These are phyloP conservation scores for Lucilia sericata DNA, from an alignment of 1,140 invertebrate genomes.

Conservation along the genomic window DNA sequence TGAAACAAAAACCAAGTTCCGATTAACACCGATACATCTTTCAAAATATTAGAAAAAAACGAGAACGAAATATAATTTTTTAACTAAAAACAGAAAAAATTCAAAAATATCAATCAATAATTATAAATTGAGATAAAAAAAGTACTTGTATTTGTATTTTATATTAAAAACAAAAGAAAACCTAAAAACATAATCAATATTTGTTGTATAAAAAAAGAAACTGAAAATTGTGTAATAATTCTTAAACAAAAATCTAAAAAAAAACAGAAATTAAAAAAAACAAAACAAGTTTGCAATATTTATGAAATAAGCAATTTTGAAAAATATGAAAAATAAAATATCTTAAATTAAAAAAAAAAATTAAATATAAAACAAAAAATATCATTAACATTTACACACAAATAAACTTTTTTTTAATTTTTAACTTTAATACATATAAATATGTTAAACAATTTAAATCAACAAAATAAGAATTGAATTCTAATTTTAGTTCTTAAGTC, in stretches of 20 bases:
- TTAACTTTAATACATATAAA: not conserved
- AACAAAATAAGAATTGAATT: slow-evolving; percentile 38
- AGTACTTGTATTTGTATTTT: slow-evolving; percentile 36
- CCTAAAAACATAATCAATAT: slow-evolving; percentile 24
- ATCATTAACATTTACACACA: not conserved
- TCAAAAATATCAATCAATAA: not conserved
- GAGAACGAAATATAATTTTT: slow-evolving; percentile 1
- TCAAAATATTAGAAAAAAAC: slow-evolving; percentile 15
- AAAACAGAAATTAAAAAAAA: slow-evolving; percentile 41
- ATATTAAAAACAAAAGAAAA: slow-evolving; percentile 7
- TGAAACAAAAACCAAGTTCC: not conserved
- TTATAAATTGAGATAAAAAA: not conserved
- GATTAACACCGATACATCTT: slow-evolving; percentile 17
- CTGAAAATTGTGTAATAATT: slow-evolving; percentile 29
- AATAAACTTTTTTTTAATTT: no score
- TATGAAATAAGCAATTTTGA: slow-evolving; percentile 40
- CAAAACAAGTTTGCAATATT: slow-evolving; percentile 32
- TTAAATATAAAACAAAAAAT: not conserved
- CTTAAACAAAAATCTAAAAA: slow-evolving; percentile 25
- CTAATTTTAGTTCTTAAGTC: slow-evolving; percentile 40
- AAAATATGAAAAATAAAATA: slow-evolving; percentile 26
- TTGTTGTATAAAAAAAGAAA: slow-evolving; percentile 26
- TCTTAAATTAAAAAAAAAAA: slow-evolving; percentile 1
- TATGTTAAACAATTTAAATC: slow-evolving; percentile 29
- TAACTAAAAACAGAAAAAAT: slow-evolving; percentile 21